These are phyloP conservation scores for Carpatolechia fugitivella DNA, from an alignment of 2,888 invertebrate genomes.

Conservation along the genomic window DNA sequence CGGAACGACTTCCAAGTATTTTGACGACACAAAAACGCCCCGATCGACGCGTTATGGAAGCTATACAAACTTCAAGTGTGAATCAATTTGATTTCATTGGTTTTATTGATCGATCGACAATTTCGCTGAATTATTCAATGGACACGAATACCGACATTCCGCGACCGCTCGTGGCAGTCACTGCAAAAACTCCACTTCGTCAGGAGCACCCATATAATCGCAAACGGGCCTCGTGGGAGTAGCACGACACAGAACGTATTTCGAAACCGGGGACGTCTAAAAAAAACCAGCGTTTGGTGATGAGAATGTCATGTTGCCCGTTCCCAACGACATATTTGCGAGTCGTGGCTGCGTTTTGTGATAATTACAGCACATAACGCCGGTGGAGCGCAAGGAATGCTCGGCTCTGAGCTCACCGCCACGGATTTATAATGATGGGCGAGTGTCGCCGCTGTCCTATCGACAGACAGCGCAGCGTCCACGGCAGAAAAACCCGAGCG, in stretches of 20 bases:
- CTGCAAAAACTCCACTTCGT: constrained; percentile 51
- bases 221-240: constrained; percentile 63
- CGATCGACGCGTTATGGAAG: constrained; percentile 58
- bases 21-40: constrained; percentile 64
- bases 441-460: constrained; percentile 65
- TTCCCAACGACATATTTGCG: constrained; percentile 78
- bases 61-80: constrained; percentile 72
- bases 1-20: constrained; percentile 71
- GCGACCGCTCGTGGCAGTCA: constrained; percentile 55
- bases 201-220: constrained; percentile 53
- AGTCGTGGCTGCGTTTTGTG: constrained; percentile 73
- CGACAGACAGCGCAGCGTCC: constrained; percentile 42
- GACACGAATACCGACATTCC: constrained; percentile 73
- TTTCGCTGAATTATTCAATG: constrained; percentile 74
- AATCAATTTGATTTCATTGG: constrained; percentile 75
- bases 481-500: constrained; percentile 59
- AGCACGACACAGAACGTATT: constrained; percentile 51
- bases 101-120: constrained; percentile 77
- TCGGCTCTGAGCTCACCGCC: constrained; percentile 73
- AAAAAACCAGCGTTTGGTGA: constrained; percentile 68
- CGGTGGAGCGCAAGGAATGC: constrained; percentile 66
- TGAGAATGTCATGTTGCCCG: constrained; percentile 78
- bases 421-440: constrained; percentile 72
- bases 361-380: constrained; percentile 78
- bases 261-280: constrained; percentile 54